Evolutionary conservation across 1,140 invertebrate species (phyloP).

Genomic region (Adoxophyes honmai): DNA sequence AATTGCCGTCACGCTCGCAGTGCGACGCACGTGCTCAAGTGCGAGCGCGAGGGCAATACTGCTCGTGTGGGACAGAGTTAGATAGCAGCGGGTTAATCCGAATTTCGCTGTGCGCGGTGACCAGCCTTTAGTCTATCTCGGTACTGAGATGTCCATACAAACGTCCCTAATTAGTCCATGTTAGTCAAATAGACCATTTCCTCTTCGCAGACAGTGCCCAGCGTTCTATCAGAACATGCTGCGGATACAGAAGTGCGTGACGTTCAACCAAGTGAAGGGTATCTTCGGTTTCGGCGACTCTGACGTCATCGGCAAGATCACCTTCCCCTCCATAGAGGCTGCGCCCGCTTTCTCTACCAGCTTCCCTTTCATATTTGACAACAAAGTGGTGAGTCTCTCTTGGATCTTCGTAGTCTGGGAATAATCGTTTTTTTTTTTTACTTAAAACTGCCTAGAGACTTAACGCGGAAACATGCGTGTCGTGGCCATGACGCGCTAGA

Average conservation of each 20-base stretch:
- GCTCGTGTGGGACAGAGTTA: no score
- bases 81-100: no score
- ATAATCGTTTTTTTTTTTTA: background rate
- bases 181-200: background rate
- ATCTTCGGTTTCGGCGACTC: constrained; percentile 99
- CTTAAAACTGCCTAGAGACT: no score
- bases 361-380: constrained; percentile 97
- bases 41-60: no score
- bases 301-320: constrained; percentile 97
- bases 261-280: constrained; percentile 96
- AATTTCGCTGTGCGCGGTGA: no score
- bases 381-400: constrained; percentile 72
- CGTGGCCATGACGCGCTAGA: no score
- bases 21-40: no score
- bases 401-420: background rate
- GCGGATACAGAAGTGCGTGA: constrained; percentile 94
- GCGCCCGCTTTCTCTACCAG: constrained; percentile 95
- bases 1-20: no score
- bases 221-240: constrained; percentile 96
- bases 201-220: constrained; percentile 83
- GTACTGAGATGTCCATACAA: no score
- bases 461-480: no score
- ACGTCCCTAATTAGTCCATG: background rate
- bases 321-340: constrained; percentile 97
- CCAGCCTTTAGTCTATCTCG: no score